Evolutionary conservation across 2,888 invertebrate species (phyloP).

Genomic region (Tuberolachnus salignus): DNA sequence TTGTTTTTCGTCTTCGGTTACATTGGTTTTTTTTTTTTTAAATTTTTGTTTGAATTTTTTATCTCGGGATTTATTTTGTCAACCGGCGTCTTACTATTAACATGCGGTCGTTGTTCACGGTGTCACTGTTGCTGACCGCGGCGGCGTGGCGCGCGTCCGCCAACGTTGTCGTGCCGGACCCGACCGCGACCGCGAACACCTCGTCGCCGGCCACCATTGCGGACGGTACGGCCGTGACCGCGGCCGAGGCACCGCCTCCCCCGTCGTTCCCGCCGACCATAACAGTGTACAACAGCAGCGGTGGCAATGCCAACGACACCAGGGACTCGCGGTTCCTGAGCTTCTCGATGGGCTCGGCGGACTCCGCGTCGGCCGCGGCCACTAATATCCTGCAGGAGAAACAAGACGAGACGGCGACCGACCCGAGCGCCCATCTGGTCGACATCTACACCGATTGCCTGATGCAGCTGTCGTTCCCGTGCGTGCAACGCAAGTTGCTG

Average conservation of each 20-base stretch:
- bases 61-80: background rate
- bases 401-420: conserved; percentile 60
- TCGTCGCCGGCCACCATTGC: background rate
- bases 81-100: no score
- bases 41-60: background rate
- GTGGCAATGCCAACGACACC: background rate
- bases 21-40: no score
- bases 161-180: conserved; percentile 7
- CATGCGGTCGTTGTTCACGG: conserved; percentile 47
- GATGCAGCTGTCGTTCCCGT: conserved; percentile 67
- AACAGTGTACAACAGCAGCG: conserved; percentile 38
- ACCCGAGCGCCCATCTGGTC: conserved; percentile 63
- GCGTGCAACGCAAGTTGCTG: conserved; percentile 68
- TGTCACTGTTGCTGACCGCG: conserved; percentile 37
- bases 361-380: conserved; percentile 16
- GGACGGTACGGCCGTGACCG: background rate
- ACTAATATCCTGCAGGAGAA: conserved; percentile 57
- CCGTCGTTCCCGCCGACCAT: conserved; percentile 23
- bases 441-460: conserved; percentile 68
- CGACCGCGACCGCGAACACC: background rate
- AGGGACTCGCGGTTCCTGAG: conserved; percentile 43
- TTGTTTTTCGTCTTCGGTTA: background rate
- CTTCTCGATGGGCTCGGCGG: conserved; percentile 38
- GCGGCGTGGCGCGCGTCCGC: conserved; percentile 31
- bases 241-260: background rate